These are phyloP conservation scores for Drosophila triauraria DNA, from an alignment of 1,140 invertebrate genomes.

Conservation along the genomic window DNA sequence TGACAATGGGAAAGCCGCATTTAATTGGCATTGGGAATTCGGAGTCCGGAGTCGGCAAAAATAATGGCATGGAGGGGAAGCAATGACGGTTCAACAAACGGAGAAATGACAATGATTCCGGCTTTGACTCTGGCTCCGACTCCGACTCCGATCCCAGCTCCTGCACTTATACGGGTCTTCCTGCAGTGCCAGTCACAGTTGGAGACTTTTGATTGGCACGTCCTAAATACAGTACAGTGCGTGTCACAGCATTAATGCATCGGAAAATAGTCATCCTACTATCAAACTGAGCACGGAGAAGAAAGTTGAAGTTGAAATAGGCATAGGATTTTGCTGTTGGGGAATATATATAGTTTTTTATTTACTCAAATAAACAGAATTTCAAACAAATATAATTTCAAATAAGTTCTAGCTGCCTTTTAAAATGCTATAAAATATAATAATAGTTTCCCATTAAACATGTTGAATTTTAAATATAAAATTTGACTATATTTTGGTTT, in stretches of 20 bases:
- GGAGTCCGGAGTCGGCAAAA: constrained; percentile 22
- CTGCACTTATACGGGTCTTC: constrained; percentile 21
- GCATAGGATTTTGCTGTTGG: neutral
- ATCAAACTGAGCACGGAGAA: too few relatives aligned
- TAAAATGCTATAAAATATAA: too few relatives aligned
- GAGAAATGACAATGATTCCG: constrained; percentile 60
- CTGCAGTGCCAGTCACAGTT: constrained; percentile 56
- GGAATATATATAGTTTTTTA: neutral
- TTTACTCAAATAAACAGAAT: neutral
- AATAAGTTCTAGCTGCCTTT: neutral
- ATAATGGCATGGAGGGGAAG: constrained; percentile 24
- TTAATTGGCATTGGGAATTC: constrained; percentile 76
- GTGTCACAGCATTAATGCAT: constrained; percentile 6
- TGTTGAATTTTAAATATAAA: neutral
- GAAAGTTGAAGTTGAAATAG: neutral
- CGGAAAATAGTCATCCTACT: neutral
- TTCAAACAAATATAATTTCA: neutral
- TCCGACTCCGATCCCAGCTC: neutral
- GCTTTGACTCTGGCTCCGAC: constrained; percentile 5
- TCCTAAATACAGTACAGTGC: constrained; percentile 52
- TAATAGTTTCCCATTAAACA: too few relatives aligned
- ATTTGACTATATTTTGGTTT: neutral
- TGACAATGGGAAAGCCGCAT: constrained; percentile 72
- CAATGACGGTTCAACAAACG: constrained; percentile 56
- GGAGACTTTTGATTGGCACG: constrained; percentile 77